Base-by-base conservation (phyloP, 2,888 invertebrate genomes). In the Petrolisthes manimaculis region DNA sequence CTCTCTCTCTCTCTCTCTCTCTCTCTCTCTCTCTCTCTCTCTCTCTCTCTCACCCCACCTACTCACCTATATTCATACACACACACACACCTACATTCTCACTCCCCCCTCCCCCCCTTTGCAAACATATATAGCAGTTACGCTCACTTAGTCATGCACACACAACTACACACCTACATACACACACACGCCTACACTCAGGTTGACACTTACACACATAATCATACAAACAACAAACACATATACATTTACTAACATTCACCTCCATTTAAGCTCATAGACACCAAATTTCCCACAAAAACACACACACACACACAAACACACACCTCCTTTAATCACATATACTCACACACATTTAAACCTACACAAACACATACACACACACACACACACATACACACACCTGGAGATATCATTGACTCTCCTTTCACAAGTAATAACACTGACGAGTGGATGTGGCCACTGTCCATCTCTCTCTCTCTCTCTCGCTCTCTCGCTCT, bases 371-470 rank as follows among this genome's bases (percentile, higher is more conserved):
- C 84, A 84, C 84, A 69, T 78, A 78, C 61, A 67, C 78, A 74
- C 83, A 74, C 74, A 74, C 84, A 84, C 84, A 84, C 84, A 84
- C 84, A 84, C 79, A 84, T 78, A 79, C 79, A 54, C 67, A 78
- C 56, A 56, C 37, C 77, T 56, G 12, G 75, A 55, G 75, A 55
- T 77, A 54, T 71, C 83, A 3, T 18, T 1, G 3, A 61, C 61
- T 61, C 61, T 18, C 9, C 61, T 61, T 61, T 14, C 61, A 61
- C 9, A 18, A 18, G 12, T 61, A 61, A 61, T 61, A 61, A 61
- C 61, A 61, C 9, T 61, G 61, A 14, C 61, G 61, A 61, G 3
- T 14, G 51, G 77, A 18, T 51, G 77, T 77, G 21, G 37, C 37
- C 14, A 14, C 18, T 61, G 53, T 18, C 77, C 51, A 18, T 18